phyloP scores from a whole-genome alignment of 2,797 vertebrate species.

The Petrocephalus schoutedeni region DNA sequence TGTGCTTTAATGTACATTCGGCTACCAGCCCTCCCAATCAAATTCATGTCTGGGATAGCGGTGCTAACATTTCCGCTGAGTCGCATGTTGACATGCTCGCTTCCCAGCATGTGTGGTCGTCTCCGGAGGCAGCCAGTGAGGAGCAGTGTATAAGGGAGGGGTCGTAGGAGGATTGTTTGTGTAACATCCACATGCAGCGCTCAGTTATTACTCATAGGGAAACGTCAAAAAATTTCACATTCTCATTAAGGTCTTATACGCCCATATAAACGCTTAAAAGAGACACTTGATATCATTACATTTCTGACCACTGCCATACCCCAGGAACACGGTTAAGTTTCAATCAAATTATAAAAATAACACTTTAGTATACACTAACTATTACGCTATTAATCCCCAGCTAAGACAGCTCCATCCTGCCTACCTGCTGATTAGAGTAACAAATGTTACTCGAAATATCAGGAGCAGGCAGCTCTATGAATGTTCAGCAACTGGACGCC shows the following conservation, averaged over 20 bases:
- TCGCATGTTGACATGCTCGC: not conserved
- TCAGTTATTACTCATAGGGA: not conserved
- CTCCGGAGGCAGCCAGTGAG: not conserved
- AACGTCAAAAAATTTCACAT: not conserved
- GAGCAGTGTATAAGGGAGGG: not conserved
- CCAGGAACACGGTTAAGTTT: not conserved
- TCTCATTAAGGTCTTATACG: not conserved
- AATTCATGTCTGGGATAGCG: not conserved
- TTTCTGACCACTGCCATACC: not conserved
- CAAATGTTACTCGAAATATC: constrained; percentile 1
- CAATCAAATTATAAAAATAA: not conserved
- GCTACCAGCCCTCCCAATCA: not conserved
- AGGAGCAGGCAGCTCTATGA: constrained; percentile 18
- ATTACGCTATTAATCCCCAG: not conserved
- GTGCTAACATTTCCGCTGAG: not conserved
- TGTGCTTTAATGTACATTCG: not conserved
- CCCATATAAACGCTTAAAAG: not conserved
- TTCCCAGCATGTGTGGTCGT: not conserved
- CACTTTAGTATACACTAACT: not conserved
- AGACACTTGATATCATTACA: not conserved
- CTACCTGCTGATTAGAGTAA: constrained; percentile 13
- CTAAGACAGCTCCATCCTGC: not conserved
- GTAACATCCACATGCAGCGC: not conserved
- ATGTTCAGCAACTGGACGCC: constrained; percentile 39
- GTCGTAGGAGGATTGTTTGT: not conserved